These are phyloP conservation scores for Oscarella lobularis DNA, from an alignment of 37 sponge, comb jelly and placozoan species.

Conservation along the genomic window DNA sequence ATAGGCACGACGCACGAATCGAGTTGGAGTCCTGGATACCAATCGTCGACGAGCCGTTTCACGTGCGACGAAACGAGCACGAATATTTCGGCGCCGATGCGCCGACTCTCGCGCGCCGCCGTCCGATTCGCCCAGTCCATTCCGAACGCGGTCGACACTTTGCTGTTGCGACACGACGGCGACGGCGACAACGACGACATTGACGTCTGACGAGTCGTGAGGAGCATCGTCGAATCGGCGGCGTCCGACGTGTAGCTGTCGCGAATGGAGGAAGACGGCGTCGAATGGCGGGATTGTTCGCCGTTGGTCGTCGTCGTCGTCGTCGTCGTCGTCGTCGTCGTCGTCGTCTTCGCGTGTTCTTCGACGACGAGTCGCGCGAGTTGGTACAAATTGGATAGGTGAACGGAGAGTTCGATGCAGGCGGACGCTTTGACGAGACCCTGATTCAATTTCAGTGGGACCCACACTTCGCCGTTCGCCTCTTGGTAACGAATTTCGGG, in stretches of 20 bases:
- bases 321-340: too few relatives aligned
- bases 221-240: too few relatives aligned
- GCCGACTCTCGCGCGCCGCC: not conserved
- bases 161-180: not conserved
- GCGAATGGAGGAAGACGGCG: too few relatives aligned
- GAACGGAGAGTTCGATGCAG: not conserved
- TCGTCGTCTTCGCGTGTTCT: too few relatives aligned
- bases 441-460: too few relatives aligned
- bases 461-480: too few relatives aligned
- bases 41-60: conserved; percentile 40
- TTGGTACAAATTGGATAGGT: not conserved
- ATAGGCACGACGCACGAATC: not conserved
- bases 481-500: too few relatives aligned
- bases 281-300: too few relatives aligned
- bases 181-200: not conserved
- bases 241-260: too few relatives aligned
- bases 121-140: too few relatives aligned
- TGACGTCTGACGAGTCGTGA: too few relatives aligned
- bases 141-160: not conserved
- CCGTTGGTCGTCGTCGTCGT: too few relatives aligned
- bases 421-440: not conserved
- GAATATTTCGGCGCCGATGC: conserved; percentile 33
- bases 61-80: conserved; percentile 54
- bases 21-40: conserved; percentile 49
- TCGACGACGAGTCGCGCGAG: not conserved